Base-by-base conservation (phyloP, 2,888 invertebrate species). In the Frankliniella fusca region DNA sequence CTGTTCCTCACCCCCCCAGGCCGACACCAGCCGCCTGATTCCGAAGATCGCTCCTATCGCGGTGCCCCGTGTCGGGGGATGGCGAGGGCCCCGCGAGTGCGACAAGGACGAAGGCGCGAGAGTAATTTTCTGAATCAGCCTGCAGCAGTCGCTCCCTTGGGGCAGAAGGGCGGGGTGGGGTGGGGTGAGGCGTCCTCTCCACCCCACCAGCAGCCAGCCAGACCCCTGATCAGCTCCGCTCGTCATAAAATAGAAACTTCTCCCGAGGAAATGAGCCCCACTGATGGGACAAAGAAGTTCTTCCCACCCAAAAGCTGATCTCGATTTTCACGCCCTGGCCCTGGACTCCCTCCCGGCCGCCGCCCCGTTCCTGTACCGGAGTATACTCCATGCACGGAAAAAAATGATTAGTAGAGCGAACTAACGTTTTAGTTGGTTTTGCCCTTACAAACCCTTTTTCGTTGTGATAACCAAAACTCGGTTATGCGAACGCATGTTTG, bases 221-320 rank as follows among this genome's bases (percentile, higher is more conserved):
- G 18, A n/a, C 20, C 15, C 61, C 61, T 61, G 61, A 61, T 61
- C 61, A 61, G 61, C 61, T 54, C 54, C 15, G 54, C 54, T 61
- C 61, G 61, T 61, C 61, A 61, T 61, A 61, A 61, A 61, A 61
- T 61, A 61, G 61, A 61, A 61, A 61, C 61, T 61, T 61, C n/a
- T 61, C 38, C 38, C 61, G 61, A 61, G 61, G 61, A 61, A 61
- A 61, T 61, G 61, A 61, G n/a, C 61, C 61, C 61, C 61, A 61
- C 61, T 61, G 61, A 61, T 61, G 61, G 61, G 61, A 61, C 61
- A 61, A 61, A 61, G 61, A 61, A 61, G 61, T 61, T 61, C 38
- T 38, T 38, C 38, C 38, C 38, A n/a, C 61, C 61, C 61, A n/a
- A 61, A 38, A 38, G 61, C 18, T 61, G 54, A 61, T 61, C 61